phyloP scores from a whole-genome alignment of 2,113 vertebrate species.

The Myodes glareolus region DNA sequence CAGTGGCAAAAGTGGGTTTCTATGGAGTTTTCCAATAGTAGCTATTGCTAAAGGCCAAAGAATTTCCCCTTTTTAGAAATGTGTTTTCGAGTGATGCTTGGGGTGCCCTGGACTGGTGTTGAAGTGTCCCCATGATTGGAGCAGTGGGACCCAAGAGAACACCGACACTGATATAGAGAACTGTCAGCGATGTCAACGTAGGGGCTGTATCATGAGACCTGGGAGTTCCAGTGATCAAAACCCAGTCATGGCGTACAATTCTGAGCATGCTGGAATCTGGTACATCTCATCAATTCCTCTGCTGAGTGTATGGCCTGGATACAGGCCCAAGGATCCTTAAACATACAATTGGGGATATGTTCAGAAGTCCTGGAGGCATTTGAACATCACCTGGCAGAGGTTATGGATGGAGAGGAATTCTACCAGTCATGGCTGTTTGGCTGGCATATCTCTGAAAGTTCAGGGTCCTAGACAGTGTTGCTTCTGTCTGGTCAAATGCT shows the following conservation, averaged over 20 bases:
- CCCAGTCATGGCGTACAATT: background rate
- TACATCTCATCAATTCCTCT: background rate
- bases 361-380: background rate
- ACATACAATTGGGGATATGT: background rate
- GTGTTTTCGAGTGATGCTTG: background rate
- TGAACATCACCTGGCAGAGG: background rate
- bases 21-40: background rate
- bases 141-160: background rate
- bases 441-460: background rate
- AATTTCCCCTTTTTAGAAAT: background rate
- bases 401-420: background rate
- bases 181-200: background rate
- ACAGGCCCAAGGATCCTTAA: background rate
- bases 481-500: background rate
- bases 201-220: background rate
- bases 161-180: background rate
- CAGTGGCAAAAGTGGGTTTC: background rate
- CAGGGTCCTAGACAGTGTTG: background rate
- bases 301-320: background rate
- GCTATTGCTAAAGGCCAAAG: background rate
- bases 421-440: background rate
- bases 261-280: background rate
- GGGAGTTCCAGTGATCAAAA: background rate
- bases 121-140: background rate
- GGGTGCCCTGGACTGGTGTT: background rate